Evolutionary conservation across 2,888 invertebrate genomes (phyloP).

Genomic region (Apeira syringaria): DNA sequence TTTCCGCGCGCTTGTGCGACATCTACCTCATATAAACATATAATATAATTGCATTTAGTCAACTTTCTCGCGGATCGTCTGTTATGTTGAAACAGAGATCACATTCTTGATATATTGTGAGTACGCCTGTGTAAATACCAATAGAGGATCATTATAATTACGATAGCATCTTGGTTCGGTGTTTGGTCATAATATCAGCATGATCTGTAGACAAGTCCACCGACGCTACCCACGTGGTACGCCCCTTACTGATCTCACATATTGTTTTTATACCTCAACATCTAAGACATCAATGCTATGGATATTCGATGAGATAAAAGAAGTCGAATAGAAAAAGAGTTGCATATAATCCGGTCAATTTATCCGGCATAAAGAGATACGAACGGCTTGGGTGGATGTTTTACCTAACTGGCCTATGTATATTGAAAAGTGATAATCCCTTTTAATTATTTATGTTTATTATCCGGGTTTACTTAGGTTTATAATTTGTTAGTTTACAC

Average conservation of each 20-base stretch:
- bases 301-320: constrained; percentile 44
- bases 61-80: constrained; percentile 28
- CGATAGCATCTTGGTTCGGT: constrained; percentile 72
- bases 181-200: constrained; percentile 67
- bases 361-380: too few relatives aligned
- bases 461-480: too few relatives aligned
- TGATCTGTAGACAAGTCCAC: constrained; percentile 74
- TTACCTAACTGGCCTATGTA: too few relatives aligned
- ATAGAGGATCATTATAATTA: constrained; percentile 79
- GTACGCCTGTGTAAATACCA: constrained; percentile 68
- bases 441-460: too few relatives aligned
- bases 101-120: constrained; percentile 29
- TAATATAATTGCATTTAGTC: too few relatives aligned
- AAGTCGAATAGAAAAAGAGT: constrained; percentile 1
- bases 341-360: neutral
- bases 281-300: constrained; percentile 55
- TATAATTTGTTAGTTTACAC: too few relatives aligned
- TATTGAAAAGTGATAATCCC: too few relatives aligned
- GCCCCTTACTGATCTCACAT: constrained; percentile 61
- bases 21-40: too few relatives aligned
- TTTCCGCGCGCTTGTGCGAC: too few relatives aligned
- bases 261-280: constrained; percentile 61
- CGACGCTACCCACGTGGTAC: constrained; percentile 74
- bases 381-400: too few relatives aligned
- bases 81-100: constrained; percentile 32